A percentile compares a stretch with the other conserved stretches of the same genome.
phyloP scores from a whole-genome alignment of 2,113 vertebrate species.

The Zootoca vivipara region DNA sequence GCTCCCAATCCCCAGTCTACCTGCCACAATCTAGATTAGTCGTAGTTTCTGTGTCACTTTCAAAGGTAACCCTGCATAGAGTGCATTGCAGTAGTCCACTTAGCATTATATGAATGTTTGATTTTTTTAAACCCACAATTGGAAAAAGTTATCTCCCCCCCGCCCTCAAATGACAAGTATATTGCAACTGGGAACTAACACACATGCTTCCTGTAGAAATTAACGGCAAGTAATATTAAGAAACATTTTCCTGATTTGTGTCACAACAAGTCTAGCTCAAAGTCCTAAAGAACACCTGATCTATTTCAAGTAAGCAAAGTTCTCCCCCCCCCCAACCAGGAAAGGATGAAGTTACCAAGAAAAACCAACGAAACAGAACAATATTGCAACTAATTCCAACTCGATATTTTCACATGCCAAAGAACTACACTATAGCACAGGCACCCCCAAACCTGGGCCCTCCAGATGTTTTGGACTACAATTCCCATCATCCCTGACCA shows the following conservation, averaged over 20 bases:
- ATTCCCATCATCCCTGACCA: too few relatives aligned
- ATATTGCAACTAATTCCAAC: neutral
- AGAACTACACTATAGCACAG: neutral
- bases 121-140: neutral
- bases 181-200: neutral
- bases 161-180: neutral
- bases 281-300: neutral
- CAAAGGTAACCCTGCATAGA: too few relatives aligned
- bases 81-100: neutral
- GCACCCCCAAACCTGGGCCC: too few relatives aligned
- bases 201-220: neutral
- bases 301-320: neutral
- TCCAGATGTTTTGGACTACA: too few relatives aligned
- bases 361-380: neutral
- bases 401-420: neutral
- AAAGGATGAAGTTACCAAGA: neutral
- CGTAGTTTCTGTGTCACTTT: too few relatives aligned
- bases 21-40: too few relatives aligned
- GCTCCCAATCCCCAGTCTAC: too few relatives aligned
- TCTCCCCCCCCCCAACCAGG: accelerated
- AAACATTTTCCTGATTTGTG: accelerated
- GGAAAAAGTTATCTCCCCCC: too few relatives aligned
- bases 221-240: neutral
- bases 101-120: neutral
- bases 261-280: accelerated